These are phyloP conservation scores for Babylonia areolata DNA, from an alignment of 1,140 invertebrate species.

Conservation along the genomic window DNA sequence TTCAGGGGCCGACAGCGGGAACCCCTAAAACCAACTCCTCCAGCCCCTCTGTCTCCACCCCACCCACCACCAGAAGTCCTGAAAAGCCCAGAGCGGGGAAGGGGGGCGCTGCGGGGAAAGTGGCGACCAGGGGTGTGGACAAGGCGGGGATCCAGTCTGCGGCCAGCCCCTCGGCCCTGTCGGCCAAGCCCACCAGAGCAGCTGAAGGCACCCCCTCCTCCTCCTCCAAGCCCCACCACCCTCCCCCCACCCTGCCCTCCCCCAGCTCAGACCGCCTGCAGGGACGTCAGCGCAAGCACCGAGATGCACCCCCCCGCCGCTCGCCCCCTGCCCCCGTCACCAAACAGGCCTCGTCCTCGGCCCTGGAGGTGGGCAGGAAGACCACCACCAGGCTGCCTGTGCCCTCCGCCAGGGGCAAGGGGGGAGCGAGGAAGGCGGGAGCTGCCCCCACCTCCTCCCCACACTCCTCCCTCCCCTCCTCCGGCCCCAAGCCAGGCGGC, in stretches of 20 bases:
- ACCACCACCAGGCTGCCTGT: background rate
- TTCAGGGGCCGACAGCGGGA: no score
- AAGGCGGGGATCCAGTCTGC: no score
- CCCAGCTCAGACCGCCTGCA: background rate
- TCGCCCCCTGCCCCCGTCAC: background rate
- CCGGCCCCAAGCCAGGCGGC: background rate
- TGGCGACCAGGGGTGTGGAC: no score
- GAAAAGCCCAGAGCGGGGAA: no score
- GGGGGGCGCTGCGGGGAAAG: no score
- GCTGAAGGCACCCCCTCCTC: background rate
- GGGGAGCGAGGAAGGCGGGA: background rate
- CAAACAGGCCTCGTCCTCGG: background rate
- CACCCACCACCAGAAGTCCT: no score
- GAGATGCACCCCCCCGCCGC: background rate
- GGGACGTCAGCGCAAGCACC: background rate
- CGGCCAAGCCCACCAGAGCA: no score
- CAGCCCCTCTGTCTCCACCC: no score
- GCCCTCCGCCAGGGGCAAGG: background rate
- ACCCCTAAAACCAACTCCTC: no score
- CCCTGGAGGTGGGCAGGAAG: background rate
- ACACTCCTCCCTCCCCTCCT: background rate
- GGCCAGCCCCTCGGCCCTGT: no score
- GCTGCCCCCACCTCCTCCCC: background rate
- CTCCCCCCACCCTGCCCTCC: background rate
- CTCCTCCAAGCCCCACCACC: no score